Evolutionary conservation across 2,797 vertebrate genomes (phyloP).

Genomic region (Lithobates sylvaticus): DNA sequence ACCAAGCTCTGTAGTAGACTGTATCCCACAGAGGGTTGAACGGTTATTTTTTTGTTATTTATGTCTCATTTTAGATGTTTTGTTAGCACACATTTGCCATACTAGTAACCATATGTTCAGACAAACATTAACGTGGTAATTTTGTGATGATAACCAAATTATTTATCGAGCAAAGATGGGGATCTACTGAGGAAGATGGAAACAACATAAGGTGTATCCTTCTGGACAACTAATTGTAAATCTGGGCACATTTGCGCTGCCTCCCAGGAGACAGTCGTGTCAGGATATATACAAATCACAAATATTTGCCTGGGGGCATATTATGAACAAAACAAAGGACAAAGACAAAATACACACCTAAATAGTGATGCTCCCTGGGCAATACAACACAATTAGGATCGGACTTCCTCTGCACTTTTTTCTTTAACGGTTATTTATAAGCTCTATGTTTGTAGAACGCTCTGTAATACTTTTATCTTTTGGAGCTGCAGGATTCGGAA

Average conservation of each 20-base stretch:
- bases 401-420: not conserved
- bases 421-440: not conserved
- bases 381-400: not conserved
- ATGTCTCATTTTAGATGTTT: slow-evolving; percentile 47
- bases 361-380: slow-evolving; percentile 30
- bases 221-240: slow-evolving; percentile 60
- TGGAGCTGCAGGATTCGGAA: not conserved
- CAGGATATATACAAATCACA: slow-evolving; percentile 60
- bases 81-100: slow-evolving; percentile 47
- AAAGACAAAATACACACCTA: slow-evolving; percentile 57
- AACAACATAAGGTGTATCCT: slow-evolving; percentile 62
- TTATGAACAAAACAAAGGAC: slow-evolving; percentile 57
- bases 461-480: slow-evolving; percentile 15
- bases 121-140: slow-evolving; percentile 55
- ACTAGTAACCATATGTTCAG: slow-evolving; percentile 55
- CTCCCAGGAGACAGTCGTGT: slow-evolving; percentile 58
- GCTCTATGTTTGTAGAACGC: not conserved
- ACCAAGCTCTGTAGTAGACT: slow-evolving; percentile 19
- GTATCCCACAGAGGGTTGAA: slow-evolving; percentile 34
- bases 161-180: slow-evolving; percentile 60
- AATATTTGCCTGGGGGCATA: slow-evolving; percentile 62
- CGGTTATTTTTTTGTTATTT: slow-evolving; percentile 42
- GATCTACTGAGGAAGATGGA: slow-evolving; percentile 45
- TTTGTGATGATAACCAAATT: slow-evolving; percentile 59
- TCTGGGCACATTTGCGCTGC: slow-evolving; percentile 55